Conservation (phyloP, 2,888 invertebrate genomes). For the Ecliptopera silaceata region DNA sequence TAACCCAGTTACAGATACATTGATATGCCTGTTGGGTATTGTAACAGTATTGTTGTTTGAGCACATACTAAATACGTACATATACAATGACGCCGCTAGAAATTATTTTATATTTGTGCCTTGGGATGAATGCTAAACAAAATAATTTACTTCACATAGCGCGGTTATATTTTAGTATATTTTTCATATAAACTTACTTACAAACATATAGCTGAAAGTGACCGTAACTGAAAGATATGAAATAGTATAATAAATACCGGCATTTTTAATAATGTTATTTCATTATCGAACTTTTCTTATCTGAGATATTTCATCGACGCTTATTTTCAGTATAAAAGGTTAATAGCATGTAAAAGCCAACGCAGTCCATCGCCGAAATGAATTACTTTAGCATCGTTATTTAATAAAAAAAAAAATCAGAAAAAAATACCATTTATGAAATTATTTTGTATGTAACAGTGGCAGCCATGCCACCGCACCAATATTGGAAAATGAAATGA, state of each 20-base stretch:
- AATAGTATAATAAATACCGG: too few species aligned
- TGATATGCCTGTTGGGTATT: conserved; percentile 44
- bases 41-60: conserved; percentile 48
- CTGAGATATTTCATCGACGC: conserved; percentile 59
- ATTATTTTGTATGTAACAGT: conserved; percentile 37
- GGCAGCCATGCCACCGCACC: conserved; percentile 14
- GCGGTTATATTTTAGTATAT: too few species aligned
- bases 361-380: conserved; percentile 41
- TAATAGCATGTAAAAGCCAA: conserved; percentile 50
- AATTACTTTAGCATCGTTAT: conserved; percentile 42
- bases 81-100: too few species aligned
- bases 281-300: conserved; percentile 53
- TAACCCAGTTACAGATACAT: conserved; percentile 61
- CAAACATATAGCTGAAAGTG: background rate
- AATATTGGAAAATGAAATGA: conserved; percentile 35
- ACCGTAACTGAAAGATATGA: background rate
- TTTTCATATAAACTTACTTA: background rate
- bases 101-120: too few species aligned
- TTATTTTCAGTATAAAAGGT: conserved; percentile 53
- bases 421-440: conserved; percentile 35
- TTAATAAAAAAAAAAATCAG: conserved; percentile 33
- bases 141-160: too few species aligned
- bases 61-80: conserved; percentile 49
- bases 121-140: too few species aligned
- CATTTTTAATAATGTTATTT: conserved; percentile 19